Conservation (phyloP, 2,888 invertebrate genomes). For the Dasypolia templi region DNA sequence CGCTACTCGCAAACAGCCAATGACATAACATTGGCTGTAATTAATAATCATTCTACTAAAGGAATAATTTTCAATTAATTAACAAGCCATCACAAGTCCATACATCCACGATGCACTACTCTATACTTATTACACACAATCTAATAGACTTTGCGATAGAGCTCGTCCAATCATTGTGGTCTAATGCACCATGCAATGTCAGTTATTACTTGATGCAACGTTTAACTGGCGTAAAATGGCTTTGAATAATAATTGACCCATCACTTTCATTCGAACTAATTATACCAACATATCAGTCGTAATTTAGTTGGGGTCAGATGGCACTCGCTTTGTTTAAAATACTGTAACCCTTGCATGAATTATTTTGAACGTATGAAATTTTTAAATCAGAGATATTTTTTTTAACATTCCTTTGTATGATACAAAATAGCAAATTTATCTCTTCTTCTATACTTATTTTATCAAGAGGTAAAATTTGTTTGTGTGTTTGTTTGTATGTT, state of each 20-base stretch:
- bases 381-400: no score
- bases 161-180: slow-evolving; percentile 45
- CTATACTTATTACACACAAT: slow-evolving; percentile 18
- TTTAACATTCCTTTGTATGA: no score
- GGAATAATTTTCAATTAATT: slow-evolving; percentile 22
- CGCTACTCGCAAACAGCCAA: background rate
- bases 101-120: slow-evolving; percentile 2
- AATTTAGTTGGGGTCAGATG: slow-evolving; percentile 29
- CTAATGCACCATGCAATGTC: slow-evolving; percentile 62
- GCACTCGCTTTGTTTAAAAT: slow-evolving; percentile 3
- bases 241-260: slow-evolving; percentile 57
- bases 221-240: slow-evolving; percentile 51
- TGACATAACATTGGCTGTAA: no score
- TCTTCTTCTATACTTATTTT: no score
- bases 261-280: slow-evolving; percentile 50
- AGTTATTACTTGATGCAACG: slow-evolving; percentile 46
- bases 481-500: no score
- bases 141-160: slow-evolving; percentile 33
- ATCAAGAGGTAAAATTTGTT: no score
- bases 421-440: background rate
- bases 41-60: background rate
- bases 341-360: background rate
- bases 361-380: background rate
- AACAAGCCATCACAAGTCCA: slow-evolving; percentile 1
- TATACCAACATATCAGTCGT: slow-evolving; percentile 24